phyloP scores from a whole-genome alignment of 2,888 invertebrate genomes.

The Nebria brevicollis region DNA sequence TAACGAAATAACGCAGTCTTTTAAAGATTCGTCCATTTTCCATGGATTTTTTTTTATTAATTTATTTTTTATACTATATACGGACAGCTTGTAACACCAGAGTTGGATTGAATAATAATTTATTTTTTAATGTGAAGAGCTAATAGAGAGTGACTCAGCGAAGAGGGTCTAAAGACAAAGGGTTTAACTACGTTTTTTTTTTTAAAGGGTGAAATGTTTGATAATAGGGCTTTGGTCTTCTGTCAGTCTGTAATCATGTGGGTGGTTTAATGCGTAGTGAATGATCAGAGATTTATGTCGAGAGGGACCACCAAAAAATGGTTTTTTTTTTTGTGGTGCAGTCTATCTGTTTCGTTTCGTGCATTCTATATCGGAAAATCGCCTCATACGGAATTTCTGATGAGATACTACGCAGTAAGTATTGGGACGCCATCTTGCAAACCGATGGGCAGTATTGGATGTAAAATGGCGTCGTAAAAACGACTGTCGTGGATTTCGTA shows the following conservation, averaged over 20 bases:
- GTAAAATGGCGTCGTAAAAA: background rate
- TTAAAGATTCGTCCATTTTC: background rate
- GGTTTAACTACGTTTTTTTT: background rate
- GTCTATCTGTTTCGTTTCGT: no score
- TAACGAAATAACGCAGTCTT: background rate
- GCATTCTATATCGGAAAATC: no score
- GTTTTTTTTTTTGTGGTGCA: no score
- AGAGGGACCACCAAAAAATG: no score
- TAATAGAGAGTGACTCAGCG: conserved; percentile 6
- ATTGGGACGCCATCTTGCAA: conserved; percentile 11
- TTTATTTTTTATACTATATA: conserved; percentile 37
- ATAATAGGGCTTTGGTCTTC: conserved; percentile 3
- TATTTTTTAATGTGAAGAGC: conserved; percentile 13
- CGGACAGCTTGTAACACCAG: conserved; percentile 45
- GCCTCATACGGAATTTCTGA: background rate
- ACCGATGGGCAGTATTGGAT: conserved; percentile 17
- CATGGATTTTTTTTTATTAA: conserved; percentile 19
- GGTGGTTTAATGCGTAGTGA: background rate
- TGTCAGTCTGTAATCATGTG: background rate
- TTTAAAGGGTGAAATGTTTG: background rate
- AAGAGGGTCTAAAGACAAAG: conserved; percentile 6
- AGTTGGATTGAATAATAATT: conserved; percentile 19
- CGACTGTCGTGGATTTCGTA: background rate
- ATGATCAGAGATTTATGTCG: background rate
- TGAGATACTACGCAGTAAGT: background rate